A percentile compares a stretch with the other conserved stretches of the same genome.
phyloP scores from a whole-genome alignment of 1,140 invertebrate species.

The Pseudoatta argentina region DNA sequence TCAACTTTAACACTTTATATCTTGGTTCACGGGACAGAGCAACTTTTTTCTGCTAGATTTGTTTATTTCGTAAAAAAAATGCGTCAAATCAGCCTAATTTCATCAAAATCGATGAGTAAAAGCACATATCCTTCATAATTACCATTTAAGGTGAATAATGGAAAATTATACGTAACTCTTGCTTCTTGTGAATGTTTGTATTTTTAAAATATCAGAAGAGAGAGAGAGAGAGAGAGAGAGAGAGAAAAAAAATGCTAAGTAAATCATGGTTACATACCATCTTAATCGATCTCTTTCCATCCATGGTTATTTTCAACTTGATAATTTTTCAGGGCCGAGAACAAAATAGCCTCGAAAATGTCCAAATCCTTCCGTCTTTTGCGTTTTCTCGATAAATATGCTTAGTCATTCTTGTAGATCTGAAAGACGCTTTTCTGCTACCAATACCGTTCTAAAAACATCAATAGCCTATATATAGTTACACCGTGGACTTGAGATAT shows the following conservation, averaged over 20 bases:
- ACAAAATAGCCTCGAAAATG: conserved; percentile 40
- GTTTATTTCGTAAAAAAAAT: too few species aligned
- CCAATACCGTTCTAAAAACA: conserved; percentile 60
- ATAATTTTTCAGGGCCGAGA: conserved; percentile 63
- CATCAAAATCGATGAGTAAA: too few species aligned
- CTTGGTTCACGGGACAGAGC: too few species aligned
- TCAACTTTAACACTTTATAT: too few species aligned
- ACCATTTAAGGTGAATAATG: not conserved
- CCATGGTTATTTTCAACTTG: conserved; percentile 70
- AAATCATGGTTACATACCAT: conserved; percentile 75
- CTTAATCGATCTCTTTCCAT: conserved; percentile 82
- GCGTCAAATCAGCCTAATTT: too few species aligned
- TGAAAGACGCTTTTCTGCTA: conserved; percentile 4
- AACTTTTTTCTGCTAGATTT: too few species aligned
- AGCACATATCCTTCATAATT: too few species aligned
- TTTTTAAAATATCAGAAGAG: not conserved
- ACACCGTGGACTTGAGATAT: too few species aligned
- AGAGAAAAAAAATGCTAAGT: not conserved
- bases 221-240: not conserved
- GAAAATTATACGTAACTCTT: not conserved
- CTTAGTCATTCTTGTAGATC: conserved; percentile 79
- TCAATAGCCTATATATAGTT: not conserved
- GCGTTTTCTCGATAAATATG: conserved; percentile 79
- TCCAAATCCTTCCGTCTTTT: conserved; percentile 76
- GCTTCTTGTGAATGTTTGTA: not conserved